Base-by-base conservation (phyloP, 2,888 invertebrate species). In the Spodoptera picta region DNA sequence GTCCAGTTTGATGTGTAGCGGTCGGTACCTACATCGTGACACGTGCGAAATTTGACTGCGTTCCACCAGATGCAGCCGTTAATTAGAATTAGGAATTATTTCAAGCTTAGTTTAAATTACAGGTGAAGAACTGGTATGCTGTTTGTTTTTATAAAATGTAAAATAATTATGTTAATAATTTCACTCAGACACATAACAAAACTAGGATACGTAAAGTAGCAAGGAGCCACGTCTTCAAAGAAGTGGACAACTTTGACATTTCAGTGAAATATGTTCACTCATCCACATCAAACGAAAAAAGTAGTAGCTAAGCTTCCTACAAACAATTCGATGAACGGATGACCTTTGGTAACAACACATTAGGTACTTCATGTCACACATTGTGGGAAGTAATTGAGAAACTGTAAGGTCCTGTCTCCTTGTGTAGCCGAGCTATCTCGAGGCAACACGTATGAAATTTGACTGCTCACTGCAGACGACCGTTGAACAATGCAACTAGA, bases 31-130 rank as follows among this genome's bases (percentile, higher is more conserved):
- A 42, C 52, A n/a, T 36, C 44, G 50, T 53, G 62, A 46, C 74
- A 59, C 71, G 74, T 74, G 63, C 74, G 41, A 71, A 59, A 74
- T 68, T 71, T 69, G 62, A 62, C 69, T 71, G 71, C 48, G 41
- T 59, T 69, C 58, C 46, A 36, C 36, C 55, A 74, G 71, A 71
- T 73, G 45, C 67, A 66, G 44, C 51, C 48, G 57, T 52, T 71
- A 61, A 70, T 70, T 73, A 68, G 68, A 31, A 50, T 23, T 60
- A 56, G 67, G 43, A 44, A 56, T 48, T 64, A 67, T 56, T 72
- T 46, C 23, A 27, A 58, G 53, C 53, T 19, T 44, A n/a, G 10
- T 12, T 49, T 27, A 19, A 4, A 61, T 31, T 50, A 47, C 12
- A 65, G n/a, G 41, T 43, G 6, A 57, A 11, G 31, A 23, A 6